phyloP scores from a whole-genome alignment of 2,888 invertebrate genomes.

The Drosophila borborema region DNA sequence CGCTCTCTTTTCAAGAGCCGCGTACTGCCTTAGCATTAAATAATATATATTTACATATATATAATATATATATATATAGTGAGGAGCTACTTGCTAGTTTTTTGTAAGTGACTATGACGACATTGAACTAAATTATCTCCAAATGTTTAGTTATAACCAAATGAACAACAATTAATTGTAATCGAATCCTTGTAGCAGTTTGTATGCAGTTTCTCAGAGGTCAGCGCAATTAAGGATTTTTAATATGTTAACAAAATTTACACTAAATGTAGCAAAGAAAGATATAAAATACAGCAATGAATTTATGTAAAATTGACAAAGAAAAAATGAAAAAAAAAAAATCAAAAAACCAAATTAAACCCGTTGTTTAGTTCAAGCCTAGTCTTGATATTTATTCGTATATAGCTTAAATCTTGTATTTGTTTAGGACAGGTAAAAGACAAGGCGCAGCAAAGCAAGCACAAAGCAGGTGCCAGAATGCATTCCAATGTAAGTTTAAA shows the following conservation, averaged over 20 bases:
- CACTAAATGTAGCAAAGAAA: slow-evolving; percentile 74
- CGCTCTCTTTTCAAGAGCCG: slow-evolving; percentile 42
- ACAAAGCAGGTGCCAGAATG: slow-evolving; percentile 43
- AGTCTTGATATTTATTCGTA: slow-evolving; percentile 54
- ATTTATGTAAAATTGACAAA: slow-evolving; percentile 63
- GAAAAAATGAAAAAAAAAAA: slow-evolving; percentile 28
- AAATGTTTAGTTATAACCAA: slow-evolving; percentile 70
- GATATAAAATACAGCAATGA: slow-evolving; percentile 57
- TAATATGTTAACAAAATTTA: slow-evolving; percentile 67
- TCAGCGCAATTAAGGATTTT: slow-evolving; percentile 64
- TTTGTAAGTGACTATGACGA: slow-evolving; percentile 53
- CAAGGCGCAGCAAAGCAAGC: slow-evolving; percentile 38
- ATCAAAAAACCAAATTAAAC: slow-evolving; percentile 32
- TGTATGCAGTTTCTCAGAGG: slow-evolving; percentile 61
- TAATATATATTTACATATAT: slow-evolving; percentile 24
- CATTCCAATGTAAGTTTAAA: slow-evolving; percentile 43
- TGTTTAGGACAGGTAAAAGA: slow-evolving; percentile 38
- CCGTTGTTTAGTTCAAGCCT: slow-evolving; percentile 49
- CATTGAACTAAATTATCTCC: slow-evolving; percentile 48
- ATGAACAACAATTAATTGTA: slow-evolving; percentile 61
- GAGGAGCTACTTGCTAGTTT: slow-evolving; percentile 44
- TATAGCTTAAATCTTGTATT: slow-evolving; percentile 47
- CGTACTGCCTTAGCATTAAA: slow-evolving; percentile 61
- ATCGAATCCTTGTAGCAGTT: slow-evolving; percentile 66
- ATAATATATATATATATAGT: slow-evolving; percentile 46